Base-by-base conservation (phyloP, 2,888 invertebrate species). In the Nebria brevicollis region DNA sequence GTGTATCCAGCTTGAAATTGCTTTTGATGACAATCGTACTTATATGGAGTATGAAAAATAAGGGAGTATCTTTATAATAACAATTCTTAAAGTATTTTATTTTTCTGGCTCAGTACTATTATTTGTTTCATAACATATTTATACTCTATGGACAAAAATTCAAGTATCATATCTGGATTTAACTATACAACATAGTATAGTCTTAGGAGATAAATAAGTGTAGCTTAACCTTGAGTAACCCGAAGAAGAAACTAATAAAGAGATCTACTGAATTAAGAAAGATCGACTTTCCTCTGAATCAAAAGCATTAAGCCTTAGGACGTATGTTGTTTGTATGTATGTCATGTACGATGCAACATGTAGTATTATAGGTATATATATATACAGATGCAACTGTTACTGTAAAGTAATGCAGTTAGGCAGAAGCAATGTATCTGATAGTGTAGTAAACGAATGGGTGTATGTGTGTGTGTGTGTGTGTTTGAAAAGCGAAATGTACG, bases 401-500 rank as follows among this genome's bases (percentile, higher is more conserved):
- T 8, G 8, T 54, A 13, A 13, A 54, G 54, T 54, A 54, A 54
- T 54, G 54, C 54, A 54, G 54, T 54, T 54, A 54, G 54, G 54
- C 54, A 11, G 54, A 70, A 70, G 70, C 34, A 70, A 70, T 70
- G 70, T 25, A 11, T 70, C 70, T 54, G 70, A 70, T 70, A 70
- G 34, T 54, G 54, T 70, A 66, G 66, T 66, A 70, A n/a, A 25
- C 70, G 70, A 2, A 11, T 34, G n/a, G 13, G 70, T 13, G 20
- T 13, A 15, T 70, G 34, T 34, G 34, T 11, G 1, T 26, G 26
- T 66, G 66, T n/a, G n/a, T 68, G 15, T 68, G 68, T 70, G 70
- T 70, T 25, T 20, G 70, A 54, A 54, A 54, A 54, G 68, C 75
- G 43, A 79, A 79, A 79, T 79, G 79, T 74, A 79, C 75, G 68